A percentile compares a stretch with the other conserved stretches of the same genome.
These are phyloP conservation scores for Tenthredo distinguenda DNA, from an alignment of 2,888 invertebrate genomes.

Conservation along the genomic window DNA sequence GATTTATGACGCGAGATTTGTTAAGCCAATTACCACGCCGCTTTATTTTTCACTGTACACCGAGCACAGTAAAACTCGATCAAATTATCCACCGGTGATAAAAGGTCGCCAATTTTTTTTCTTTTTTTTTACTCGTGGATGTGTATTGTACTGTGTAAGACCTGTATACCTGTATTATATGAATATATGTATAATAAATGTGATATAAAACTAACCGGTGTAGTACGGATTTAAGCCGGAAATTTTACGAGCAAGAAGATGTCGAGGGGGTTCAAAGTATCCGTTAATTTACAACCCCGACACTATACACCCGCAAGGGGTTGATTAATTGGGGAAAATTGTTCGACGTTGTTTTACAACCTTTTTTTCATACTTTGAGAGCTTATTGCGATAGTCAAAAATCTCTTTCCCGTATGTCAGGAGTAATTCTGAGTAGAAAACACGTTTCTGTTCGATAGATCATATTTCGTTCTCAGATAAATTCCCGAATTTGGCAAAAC, in stretches of 20 bases:
- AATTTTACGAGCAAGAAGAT: neutral
- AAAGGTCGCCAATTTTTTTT: too few species aligned
- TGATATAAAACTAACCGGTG: neutral
- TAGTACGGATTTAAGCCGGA: neutral
- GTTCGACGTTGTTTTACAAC: neutral
- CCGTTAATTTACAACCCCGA: neutral
- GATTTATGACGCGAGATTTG: slow-evolving; percentile 67
- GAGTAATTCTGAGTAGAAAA: neutral
- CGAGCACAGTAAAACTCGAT: slow-evolving; percentile 8
- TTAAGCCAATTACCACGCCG: slow-evolving; percentile 65
- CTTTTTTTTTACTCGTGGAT: neutral
- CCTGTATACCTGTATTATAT: neutral
- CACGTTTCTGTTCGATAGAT: neutral
- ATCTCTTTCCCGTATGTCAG: neutral
- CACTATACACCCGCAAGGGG: neutral
- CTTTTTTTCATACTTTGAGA: neutral
- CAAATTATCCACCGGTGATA: neutral
- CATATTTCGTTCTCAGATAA: too few species aligned
- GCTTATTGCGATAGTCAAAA: neutral
- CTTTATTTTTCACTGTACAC: slow-evolving; percentile 53
- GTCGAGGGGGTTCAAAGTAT: neutral
- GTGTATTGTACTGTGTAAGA: neutral
- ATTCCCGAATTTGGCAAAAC: neutral
- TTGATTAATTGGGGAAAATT: neutral
- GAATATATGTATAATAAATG: neutral